Base-by-base conservation (phyloP, 2,888 invertebrate genomes). In the Hirtodrosophila confusa region DNA sequence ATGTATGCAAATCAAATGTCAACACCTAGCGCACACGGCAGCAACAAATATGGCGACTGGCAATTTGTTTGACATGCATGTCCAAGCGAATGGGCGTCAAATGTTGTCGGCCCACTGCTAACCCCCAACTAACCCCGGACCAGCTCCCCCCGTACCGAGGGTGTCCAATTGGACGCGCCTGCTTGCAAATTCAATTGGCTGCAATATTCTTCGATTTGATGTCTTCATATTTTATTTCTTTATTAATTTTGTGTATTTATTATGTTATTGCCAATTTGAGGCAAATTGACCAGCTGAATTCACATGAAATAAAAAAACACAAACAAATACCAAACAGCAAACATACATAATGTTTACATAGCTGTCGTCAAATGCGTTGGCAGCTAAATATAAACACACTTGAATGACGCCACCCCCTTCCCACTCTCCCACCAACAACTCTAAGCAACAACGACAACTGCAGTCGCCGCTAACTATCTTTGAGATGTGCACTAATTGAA, bases 1-100 rank as follows among this genome's bases (percentile, higher is more conserved):
- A 78, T 76, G 79, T 54, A 78, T 76, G 79, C 78, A 74, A 84
- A 84, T 84, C 48, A 75, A 71, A 68, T 86, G 85, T 86, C 80
- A 84, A 80, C 87, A 86, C 77, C 62, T 76, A 49, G 56, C 63
- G 9, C 31, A 31, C 44, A n/a, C 11, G 36, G n/a, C 40, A 37
- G 10, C 33, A 51, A 57, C 75, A 67, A 85, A 75, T 75, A 78
- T 80, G 69, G 85, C 73, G 76, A 66, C 73, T 56, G 61, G 57
- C 78, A 68, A 84, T 84, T 68, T 75, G 69, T 76, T 86, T 45
- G 64, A 71, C 84, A 76, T 57, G 84, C 44, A 61, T 75, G 69
- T 79, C 70, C 60, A 63, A 62, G 37, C 40, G 43, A 85, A 72
- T 84, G 82, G 88, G 71, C 83, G 80, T 78, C 69, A 75, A 61